Conservation (phyloP, 2,888 invertebrate genomes). For the Amitus sp. region DNA sequence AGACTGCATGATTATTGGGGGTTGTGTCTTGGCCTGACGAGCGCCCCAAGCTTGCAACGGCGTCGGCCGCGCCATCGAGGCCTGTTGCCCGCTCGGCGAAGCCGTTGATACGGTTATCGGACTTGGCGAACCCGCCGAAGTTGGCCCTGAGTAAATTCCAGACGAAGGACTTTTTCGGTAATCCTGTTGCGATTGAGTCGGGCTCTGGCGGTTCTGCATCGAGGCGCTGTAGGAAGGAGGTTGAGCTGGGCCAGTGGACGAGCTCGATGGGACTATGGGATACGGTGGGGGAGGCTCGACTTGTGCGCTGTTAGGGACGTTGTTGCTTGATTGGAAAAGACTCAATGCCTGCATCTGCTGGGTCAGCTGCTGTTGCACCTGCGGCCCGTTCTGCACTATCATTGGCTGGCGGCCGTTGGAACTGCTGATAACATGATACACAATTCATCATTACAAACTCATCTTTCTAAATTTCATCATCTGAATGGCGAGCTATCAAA, state of each 20-base stretch:
- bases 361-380: constrained; percentile 84
- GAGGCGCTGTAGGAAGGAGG: constrained; percentile 87
- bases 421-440: constrained; percentile 36
- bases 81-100: constrained; percentile 71
- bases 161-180: constrained; percentile 88
- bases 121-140: constrained; percentile 86
- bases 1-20: constrained; percentile 96
- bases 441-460: too few relatives aligned
- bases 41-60: constrained; percentile 88
- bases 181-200: constrained; percentile 81
- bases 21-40: constrained; percentile 87
- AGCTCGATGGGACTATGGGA: constrained; percentile 68
- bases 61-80: constrained; percentile 80
- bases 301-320: constrained; percentile 59
- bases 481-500: too few relatives aligned
- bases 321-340: constrained; percentile 73
- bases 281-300: constrained; percentile 68
- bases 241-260: constrained; percentile 76
- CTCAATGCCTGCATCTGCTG: constrained; percentile 90
- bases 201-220: constrained; percentile 88
- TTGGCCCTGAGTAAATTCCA: constrained; percentile 85
- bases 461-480: too few relatives aligned
- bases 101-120: constrained; percentile 79
- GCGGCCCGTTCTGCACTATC: constrained; percentile 84
- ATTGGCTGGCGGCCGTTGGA: constrained; percentile 77